A percentile compares a stretch with the other conserved stretches of the same genome.
Conservation (phyloP, 2,888 invertebrate genomes). For the Hemistola chrysoprasaria region DNA sequence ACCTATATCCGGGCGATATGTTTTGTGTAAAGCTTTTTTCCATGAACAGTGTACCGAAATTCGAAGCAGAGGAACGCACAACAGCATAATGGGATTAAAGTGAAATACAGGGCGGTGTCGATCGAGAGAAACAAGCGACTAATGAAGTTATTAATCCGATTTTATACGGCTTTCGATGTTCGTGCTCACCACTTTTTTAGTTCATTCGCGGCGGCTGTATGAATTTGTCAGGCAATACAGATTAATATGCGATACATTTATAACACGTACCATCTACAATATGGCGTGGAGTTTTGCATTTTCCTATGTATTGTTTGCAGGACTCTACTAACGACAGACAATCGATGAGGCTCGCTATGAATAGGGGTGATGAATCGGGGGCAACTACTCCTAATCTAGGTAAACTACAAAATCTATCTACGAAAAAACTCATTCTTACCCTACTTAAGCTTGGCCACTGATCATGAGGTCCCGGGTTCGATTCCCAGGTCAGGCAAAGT, state of each 20-base stretch:
- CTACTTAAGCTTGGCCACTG: too few relatives aligned
- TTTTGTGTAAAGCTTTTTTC: constrained; percentile 36
- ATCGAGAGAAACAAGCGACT: constrained; percentile 78
- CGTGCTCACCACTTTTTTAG: constrained; percentile 56
- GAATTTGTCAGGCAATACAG: constrained; percentile 36
- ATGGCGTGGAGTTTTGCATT: constrained; percentile 12
- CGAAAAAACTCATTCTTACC: too few relatives aligned
- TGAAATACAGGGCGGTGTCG: constrained; percentile 75
- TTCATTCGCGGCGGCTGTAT: constrained; percentile 39
- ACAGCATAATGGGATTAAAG: constrained; percentile 74
- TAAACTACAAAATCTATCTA: too few relatives aligned
- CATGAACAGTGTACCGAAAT: constrained; percentile 45
- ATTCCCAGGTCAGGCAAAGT: too few relatives aligned
- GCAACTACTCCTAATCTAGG: constrained; percentile 49
- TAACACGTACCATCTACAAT: too few relatives aligned
- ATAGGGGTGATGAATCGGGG: constrained; percentile 54
- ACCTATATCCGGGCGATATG: constrained; percentile 22
- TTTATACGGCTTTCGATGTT: constrained; percentile 69
- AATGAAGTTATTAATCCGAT: constrained; percentile 82
- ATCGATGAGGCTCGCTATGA: constrained; percentile 36
- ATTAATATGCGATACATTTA: constrained; percentile 25
- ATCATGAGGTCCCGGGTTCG: too few relatives aligned
- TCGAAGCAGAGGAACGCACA: constrained; percentile 54
- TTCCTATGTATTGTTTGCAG: constrained; percentile 44
- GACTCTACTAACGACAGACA: constrained; percentile 47